Evolutionary conservation across 2,113 vertebrate genomes (phyloP).

Genomic region (Heptranchias perlo): DNA sequence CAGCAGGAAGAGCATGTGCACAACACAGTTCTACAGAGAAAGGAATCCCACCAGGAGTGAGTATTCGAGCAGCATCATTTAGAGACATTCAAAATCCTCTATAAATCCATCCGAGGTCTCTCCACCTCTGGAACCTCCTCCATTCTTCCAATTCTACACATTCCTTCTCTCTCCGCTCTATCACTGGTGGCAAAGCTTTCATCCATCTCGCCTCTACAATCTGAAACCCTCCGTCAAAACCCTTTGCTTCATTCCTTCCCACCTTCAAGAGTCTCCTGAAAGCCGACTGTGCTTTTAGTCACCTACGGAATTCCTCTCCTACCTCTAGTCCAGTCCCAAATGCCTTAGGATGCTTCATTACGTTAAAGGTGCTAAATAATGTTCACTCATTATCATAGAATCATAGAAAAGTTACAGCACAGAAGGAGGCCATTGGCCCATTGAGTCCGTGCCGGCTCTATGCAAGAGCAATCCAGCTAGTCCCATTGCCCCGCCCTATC

Average conservation of each 20-base stretch:
- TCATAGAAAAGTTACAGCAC: too few relatives aligned
- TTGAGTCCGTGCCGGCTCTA: too few relatives aligned
- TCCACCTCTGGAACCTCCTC: neutral
- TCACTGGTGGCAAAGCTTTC: neutral
- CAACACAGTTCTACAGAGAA: slow-evolving; percentile 53
- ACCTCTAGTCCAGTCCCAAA: neutral
- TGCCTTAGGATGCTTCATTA: neutral
- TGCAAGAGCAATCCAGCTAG: too few relatives aligned
- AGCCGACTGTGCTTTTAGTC: neutral
- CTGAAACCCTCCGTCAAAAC: too few relatives aligned
- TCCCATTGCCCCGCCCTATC: too few relatives aligned
- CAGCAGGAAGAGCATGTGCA: slow-evolving; percentile 61
- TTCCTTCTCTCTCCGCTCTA: too few relatives aligned
- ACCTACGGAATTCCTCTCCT: neutral
- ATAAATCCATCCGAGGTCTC: neutral
- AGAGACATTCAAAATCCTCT: neutral
- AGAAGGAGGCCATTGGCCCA: too few relatives aligned
- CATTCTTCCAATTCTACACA: neutral
- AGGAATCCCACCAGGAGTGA: neutral
- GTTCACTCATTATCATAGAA: too few relatives aligned
- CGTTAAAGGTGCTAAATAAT: neutral
- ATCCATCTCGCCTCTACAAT: neutral
- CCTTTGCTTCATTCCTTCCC: neutral
- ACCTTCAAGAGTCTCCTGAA: neutral
- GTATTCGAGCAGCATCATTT: neutral